Conservation (phyloP, 2,113 vertebrate genomes). For the Porphyrio hochstetteri region DNA sequence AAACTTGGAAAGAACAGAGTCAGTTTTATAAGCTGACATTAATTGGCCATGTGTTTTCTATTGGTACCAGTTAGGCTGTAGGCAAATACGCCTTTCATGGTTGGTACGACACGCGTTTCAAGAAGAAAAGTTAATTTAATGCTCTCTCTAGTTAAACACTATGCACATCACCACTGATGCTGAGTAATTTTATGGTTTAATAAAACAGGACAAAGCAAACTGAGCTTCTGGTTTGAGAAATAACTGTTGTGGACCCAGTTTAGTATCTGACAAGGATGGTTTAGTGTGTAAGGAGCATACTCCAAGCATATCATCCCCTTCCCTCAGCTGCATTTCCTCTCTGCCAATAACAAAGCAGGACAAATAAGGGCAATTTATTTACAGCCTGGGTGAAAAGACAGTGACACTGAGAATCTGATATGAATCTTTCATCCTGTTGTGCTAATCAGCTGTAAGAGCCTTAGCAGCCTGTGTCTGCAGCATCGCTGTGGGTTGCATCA, state of each 20-base stretch:
- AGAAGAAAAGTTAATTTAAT: slow-evolving; percentile 19
- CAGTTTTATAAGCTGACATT: slow-evolving; percentile 17
- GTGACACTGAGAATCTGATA: background rate
- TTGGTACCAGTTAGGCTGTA: slow-evolving; percentile 4
- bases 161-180: background rate
- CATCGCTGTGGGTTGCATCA: background rate
- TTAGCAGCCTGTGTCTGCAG: background rate
- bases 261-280: background rate
- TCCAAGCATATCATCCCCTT: background rate
- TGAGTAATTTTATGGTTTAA: background rate
- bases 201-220: background rate
- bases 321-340: background rate
- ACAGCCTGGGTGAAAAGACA: background rate
- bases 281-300: background rate
- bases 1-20: slow-evolving; percentile 7
- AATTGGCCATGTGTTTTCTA: slow-evolving; percentile 20
- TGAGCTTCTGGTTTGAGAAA: background rate
- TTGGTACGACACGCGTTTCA: background rate
- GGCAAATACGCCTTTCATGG: slow-evolving; percentile 29
- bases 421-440: background rate
- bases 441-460: background rate
- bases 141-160: background rate
- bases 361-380: background rate
- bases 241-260: background rate
- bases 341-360: background rate